phyloP scores from a whole-genome alignment of 2,888 invertebrate species.

The Neoitamus cyanurus region DNA sequence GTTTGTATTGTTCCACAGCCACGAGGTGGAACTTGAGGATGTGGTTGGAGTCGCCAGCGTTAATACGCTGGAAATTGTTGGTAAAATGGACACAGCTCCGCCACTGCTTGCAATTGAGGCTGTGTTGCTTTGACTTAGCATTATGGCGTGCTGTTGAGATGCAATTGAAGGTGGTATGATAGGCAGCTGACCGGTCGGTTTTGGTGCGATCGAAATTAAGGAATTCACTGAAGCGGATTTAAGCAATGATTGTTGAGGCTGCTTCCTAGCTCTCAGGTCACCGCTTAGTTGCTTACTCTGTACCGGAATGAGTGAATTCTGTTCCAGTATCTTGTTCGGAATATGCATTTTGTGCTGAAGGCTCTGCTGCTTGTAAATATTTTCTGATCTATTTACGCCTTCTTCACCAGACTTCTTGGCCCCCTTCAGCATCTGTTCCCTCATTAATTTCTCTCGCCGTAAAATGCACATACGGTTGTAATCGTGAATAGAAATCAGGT shows the following conservation, averaged over 20 bases:
- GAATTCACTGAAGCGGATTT: conserved; percentile 26
- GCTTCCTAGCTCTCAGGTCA: conserved; percentile 39
- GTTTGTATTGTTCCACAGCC: conserved; percentile 41
- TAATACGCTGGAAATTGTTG: conserved; percentile 37
- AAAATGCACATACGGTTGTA: conserved; percentile 84
- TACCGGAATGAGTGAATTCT: conserved; percentile 54
- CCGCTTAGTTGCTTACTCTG: conserved; percentile 43
- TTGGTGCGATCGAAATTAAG: conserved; percentile 2
- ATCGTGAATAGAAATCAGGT: conserved; percentile 81
- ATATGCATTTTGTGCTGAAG: conserved; percentile 49
- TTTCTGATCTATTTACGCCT: not conserved
- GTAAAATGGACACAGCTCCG: conserved; percentile 24
- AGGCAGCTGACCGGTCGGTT: not conserved
- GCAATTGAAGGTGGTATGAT: conserved; percentile 38
- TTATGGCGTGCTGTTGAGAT: conserved; percentile 21
- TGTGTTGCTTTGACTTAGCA: not conserved
- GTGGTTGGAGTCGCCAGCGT: conserved; percentile 8
- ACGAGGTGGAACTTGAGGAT: conserved; percentile 10
- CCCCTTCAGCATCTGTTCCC: conserved; percentile 67
- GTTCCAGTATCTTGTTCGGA: conserved; percentile 55
- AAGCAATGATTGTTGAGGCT: conserved; percentile 46
- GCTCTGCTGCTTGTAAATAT: not conserved
- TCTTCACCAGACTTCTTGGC: conserved; percentile 52
- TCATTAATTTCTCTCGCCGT: conserved; percentile 74
- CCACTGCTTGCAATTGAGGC: not conserved